Evolutionary conservation across 2,113 vertebrate species (phyloP).

Genomic region (Gnathonemus longibarbis): DNA sequence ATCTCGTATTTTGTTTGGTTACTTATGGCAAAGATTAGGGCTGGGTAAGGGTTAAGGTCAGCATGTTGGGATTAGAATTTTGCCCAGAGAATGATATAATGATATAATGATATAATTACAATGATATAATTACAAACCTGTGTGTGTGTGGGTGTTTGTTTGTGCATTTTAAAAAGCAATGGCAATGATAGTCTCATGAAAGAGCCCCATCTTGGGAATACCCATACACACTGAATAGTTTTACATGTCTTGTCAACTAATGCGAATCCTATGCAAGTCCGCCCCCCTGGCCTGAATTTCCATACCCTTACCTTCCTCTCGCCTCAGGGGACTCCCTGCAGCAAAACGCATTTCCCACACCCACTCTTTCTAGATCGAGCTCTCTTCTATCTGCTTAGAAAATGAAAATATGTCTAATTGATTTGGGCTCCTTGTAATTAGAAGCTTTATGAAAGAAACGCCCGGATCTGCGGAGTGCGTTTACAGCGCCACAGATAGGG

Average conservation of each 20-base stretch:
- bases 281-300: not conserved
- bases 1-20: no score
- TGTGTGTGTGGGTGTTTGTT: not conserved
- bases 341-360: not conserved
- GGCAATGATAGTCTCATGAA: not conserved
- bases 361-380: not conserved
- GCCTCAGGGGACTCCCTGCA: not conserved
- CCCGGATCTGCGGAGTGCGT: not conserved
- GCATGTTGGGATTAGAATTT: no score
- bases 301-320: not conserved
- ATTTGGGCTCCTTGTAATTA: slow-evolving; percentile 48
- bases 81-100: no score
- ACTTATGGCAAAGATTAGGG: no score
- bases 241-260: not conserved
- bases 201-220: not conserved
- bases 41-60: no score
- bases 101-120: no score
- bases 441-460: slow-evolving; percentile 45
- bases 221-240: not conserved
- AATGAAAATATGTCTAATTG: slow-evolving; percentile 36
- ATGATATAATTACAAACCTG: not conserved
- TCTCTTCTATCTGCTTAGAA: not conserved
- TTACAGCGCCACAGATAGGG: not conserved
- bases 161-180: not conserved
- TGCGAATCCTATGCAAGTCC: not conserved